phyloP scores from a whole-genome alignment of 2,113 vertebrate species.

The Lepus timidus region DNA sequence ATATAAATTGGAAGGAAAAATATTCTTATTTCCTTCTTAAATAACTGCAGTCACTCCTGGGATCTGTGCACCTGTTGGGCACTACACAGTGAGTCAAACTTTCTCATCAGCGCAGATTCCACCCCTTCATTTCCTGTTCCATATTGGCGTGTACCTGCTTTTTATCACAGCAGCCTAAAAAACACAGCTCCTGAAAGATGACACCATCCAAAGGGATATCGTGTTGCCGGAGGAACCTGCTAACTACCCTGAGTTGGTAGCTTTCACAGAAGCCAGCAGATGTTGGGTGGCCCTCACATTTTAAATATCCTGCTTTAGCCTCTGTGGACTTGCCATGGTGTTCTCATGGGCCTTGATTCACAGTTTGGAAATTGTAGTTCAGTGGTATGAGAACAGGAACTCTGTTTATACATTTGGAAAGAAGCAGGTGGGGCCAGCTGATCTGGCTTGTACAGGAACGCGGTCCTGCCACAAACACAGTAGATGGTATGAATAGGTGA shows the following conservation, averaged over 20 bases:
- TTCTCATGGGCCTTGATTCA: neutral
- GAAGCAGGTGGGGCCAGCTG: neutral
- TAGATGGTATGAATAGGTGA: neutral
- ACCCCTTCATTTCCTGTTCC: neutral
- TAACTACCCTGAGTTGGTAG: neutral
- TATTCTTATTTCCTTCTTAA: constrained; percentile 30
- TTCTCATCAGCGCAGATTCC: neutral
- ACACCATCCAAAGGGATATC: neutral
- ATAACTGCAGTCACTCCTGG: neutral
- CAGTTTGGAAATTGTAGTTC: constrained; percentile 8
- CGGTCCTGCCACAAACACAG: neutral
- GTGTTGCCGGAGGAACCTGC: neutral
- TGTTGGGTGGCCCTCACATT: neutral
- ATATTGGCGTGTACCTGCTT: constrained; percentile 1
- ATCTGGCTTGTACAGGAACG: neutral
- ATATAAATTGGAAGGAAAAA: constrained; percentile 19
- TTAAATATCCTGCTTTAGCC: neutral
- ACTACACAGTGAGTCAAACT: neutral
- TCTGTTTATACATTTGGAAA: constrained; percentile 36
- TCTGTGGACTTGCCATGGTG: neutral
- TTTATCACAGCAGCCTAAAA: neutral
- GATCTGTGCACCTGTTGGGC: neutral
- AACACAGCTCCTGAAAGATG: constrained; percentile 31
- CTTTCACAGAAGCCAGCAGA: constrained; percentile 13
- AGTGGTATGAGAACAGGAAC: neutral